Evolutionary conservation across 2,888 invertebrate genomes (phyloP), one percentile per base, ranked within the genome.

Genomic region (Listrodromus nycthemerus): DNA sequence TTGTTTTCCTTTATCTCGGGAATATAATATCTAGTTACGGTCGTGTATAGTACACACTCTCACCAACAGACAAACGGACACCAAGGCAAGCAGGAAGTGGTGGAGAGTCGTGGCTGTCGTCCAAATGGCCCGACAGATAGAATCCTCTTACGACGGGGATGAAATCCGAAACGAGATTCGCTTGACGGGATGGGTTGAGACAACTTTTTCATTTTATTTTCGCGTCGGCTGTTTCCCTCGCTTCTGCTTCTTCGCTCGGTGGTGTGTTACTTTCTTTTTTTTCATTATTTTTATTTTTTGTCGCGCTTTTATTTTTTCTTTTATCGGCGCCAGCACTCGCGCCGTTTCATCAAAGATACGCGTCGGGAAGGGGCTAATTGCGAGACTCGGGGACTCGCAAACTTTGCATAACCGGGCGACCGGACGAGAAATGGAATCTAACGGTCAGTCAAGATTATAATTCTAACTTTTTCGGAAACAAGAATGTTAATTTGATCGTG

Each of bases 121-220:
- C 75, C 75, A 86, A 86, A 86, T 80, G 79, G 82, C 78, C 71
- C 63, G 55, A 75, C 71, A 75, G 82, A 69, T 50, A 69, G 82
- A 86, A 84, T 84, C 80, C 80, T 86, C 78, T 82, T 82, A 84
- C 75, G 78, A 55, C 58, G 45, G 77, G 80, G 69, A 82, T 84
- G 84, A 86, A 84, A 84, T 84, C 70, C 82, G 80, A 86, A 79
- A 80, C 84, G 82, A 80, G 75, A 82, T 80, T 86, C 84, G 65
- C 55, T 80, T 58, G 63, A 55, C 67, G 41, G 45, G 45, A 30
- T 61, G 10, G 21, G 69, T 41, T 19, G 50, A 67, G 61, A n/a
- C 55, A 4, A 65, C 63, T 63, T 73, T 80, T 80, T 58, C 41
- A 58, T 77, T 77, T 69, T 67, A 50, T 78, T 41, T 50, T 50